Evolutionary conservation across 2,113 vertebrate genomes (phyloP), one percentile per base, ranked within the genome.

Genomic region (Siniperca knerii): DNA sequence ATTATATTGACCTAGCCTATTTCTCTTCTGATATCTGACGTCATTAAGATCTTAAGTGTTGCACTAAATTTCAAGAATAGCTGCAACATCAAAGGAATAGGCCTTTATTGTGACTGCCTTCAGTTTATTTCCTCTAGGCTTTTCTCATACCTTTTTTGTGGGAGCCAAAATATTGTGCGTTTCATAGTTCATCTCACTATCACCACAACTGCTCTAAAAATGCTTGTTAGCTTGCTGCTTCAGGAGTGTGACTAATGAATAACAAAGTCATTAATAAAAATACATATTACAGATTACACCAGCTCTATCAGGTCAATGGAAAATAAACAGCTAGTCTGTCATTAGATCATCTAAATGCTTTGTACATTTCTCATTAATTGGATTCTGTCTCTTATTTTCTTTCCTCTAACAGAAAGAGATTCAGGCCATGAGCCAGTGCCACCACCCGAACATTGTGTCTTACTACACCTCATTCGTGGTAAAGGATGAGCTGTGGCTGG

Each of bases 391-490:
- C 29, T 68, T 0, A 9, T 79, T 48, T 20, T 87, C 93, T 86
- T 93, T 54, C 50, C 57, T 79, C 44, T 23, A 16, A 87, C 89
- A 95, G 94, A 95, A 95, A 94, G 94, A 95, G 89, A 95, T 98
- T 70, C 96, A 96, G 77, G 96, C 96, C 58, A 99, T 99, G 98
- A 99, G 98, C 92, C 98, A 99, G 92, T 99, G 98, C 92, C 97
- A 99, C 92, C 98, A 99, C 86, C 98, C 98, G 83, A 99, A 99
- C 91, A 98, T 99, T 40, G 98, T 99, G 84, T 98, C 97, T 81
- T 99, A 99, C 94, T 99, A 98, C 94, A 99, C 98, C 1, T 99
- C 98, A 0, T 99, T 99, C 10, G 98, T 99, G 88, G 98, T 99
- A 65, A 99, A 99, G 93, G 98, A 99, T 85, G 98, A 99, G 92